Percentiles rank a stretch among this genome's conserved stretches.
These are phyloP conservation scores for Rhineura floridana DNA, from an alignment of 2,113 vertebrate genomes.

Conservation along the genomic window DNA sequence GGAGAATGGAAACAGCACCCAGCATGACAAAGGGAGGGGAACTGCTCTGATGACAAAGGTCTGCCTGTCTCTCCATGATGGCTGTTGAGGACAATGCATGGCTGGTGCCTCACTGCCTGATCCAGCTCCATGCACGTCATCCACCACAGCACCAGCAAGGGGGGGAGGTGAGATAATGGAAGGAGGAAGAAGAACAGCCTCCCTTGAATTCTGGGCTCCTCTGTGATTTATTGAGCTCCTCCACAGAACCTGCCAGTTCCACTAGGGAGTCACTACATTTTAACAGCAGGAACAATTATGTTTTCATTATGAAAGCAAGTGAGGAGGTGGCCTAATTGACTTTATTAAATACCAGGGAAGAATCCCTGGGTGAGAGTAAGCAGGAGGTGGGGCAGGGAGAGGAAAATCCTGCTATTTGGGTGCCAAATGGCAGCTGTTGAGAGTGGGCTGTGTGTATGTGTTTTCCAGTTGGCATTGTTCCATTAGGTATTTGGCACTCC, in stretches of 20 bases:
- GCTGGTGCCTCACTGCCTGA: background rate
- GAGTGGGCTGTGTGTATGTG: too few relatives aligned
- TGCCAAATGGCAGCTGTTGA: background rate
- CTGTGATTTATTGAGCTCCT: constrained; percentile 23
- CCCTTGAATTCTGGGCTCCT: constrained; percentile 12
- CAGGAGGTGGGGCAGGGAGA: constrained; percentile 35
- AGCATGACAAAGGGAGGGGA: background rate
- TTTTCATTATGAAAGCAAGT: constrained; percentile 72
- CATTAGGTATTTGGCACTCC: background rate
- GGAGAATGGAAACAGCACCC: too few relatives aligned
- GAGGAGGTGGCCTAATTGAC: constrained; percentile 68
- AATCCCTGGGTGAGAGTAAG: constrained; percentile 60
- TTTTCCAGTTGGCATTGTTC: background rate
- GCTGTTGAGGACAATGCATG: too few relatives aligned
- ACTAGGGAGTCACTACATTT: constrained; percentile 49
- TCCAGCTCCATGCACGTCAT: background rate
- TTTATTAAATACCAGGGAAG: constrained; percentile 71
- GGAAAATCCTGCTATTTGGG: background rate
- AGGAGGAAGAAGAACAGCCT: background rate
- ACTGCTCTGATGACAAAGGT: fast-evolving
- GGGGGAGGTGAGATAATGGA: background rate
- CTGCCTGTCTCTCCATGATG: background rate
- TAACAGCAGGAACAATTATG: constrained; percentile 70
- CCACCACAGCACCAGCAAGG: fast-evolving
- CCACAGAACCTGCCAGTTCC: constrained; percentile 46